Conservation (phyloP, 2,797 vertebrate genomes). For the Dryobates pubescens region DNA sequence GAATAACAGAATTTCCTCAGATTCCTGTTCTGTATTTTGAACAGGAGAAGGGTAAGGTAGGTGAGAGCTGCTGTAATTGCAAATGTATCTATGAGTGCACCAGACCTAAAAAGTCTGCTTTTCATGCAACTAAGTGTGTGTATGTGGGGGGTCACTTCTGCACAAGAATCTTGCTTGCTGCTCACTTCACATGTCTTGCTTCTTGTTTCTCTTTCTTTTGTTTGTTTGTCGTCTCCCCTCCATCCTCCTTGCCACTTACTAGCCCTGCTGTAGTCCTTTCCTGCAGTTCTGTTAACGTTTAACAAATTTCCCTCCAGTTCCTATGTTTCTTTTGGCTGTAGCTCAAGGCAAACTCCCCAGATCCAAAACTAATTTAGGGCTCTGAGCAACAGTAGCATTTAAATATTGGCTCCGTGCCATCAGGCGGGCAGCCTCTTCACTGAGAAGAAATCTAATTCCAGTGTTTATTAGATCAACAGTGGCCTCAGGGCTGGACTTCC, state of each 20-base stretch:
- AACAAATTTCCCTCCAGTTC: slow-evolving; percentile 72
- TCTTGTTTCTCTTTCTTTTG: not conserved
- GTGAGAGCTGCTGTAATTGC: not conserved
- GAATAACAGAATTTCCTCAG: not conserved
- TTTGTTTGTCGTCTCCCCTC: slow-evolving; percentile 5
- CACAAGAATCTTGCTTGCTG: not conserved
- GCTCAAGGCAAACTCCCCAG: slow-evolving; percentile 75
- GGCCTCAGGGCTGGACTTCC: slow-evolving; percentile 66
- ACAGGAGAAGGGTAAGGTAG: not conserved
- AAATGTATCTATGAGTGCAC: not conserved
- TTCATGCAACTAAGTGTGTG: rapidly evolving
- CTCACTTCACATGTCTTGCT: not conserved
- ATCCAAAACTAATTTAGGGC: slow-evolving; percentile 76
- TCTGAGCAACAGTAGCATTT: slow-evolving; percentile 77
- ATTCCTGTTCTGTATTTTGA: not conserved
- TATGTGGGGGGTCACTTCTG: not conserved
- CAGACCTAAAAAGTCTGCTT: not conserved
- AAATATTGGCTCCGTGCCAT: slow-evolving; percentile 72
- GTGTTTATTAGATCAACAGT: slow-evolving; percentile 73
- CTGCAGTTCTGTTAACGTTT: slow-evolving; percentile 70
- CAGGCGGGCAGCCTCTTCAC: slow-evolving; percentile 60
- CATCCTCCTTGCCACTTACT: slow-evolving; percentile 27
- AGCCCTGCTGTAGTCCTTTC: slow-evolving; percentile 43
- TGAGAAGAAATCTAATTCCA: slow-evolving; percentile 70
- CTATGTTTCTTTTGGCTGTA: slow-evolving; percentile 76